A percentile compares a stretch with the other conserved stretches of the same genome.
Evolutionary conservation across 2,888 invertebrate genomes (phyloP).

Genomic region (Girardia tigrina): DNA sequence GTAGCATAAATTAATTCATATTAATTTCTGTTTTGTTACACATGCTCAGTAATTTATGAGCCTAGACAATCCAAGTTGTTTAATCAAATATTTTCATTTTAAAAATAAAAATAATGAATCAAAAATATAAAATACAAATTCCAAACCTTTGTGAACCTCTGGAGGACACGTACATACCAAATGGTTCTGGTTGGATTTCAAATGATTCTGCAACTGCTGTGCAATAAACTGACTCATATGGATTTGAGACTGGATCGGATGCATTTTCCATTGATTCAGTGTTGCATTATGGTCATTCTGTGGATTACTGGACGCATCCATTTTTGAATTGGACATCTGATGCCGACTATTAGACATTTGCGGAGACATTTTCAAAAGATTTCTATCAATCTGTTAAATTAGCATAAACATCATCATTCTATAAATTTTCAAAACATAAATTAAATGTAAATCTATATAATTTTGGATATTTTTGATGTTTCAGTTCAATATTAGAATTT

Average conservation of each 20-base stretch:
- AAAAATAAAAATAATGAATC: too few species aligned
- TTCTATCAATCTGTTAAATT: constrained; percentile 23
- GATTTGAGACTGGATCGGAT: not conserved
- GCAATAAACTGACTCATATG: constrained; percentile 1
- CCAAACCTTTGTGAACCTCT: constrained; percentile 40
- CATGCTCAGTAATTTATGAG: too few species aligned
- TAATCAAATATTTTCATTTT: too few species aligned
- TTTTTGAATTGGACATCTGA: not conserved
- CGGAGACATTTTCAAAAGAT: not conserved
- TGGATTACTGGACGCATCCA: not conserved
- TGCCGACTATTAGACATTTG: constrained; percentile 19
- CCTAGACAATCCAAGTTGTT: too few species aligned
- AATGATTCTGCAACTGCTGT: constrained; percentile 6
- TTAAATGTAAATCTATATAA: too few species aligned
- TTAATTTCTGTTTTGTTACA: too few species aligned
- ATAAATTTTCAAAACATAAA: too few species aligned
- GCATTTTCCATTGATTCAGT: constrained; percentile 12
- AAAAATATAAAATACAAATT: too few species aligned
- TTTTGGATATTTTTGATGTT: too few species aligned
- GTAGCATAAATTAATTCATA: too few species aligned
- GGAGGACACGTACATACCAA: constrained; percentile 38
- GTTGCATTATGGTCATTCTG: not conserved
- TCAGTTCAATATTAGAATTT: too few species aligned
- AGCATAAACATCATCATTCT: too few species aligned
- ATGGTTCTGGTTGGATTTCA: constrained; percentile 54